Conservation (phyloP, 1,140 invertebrate genomes). For the Habropoda laboriosa region DNA sequence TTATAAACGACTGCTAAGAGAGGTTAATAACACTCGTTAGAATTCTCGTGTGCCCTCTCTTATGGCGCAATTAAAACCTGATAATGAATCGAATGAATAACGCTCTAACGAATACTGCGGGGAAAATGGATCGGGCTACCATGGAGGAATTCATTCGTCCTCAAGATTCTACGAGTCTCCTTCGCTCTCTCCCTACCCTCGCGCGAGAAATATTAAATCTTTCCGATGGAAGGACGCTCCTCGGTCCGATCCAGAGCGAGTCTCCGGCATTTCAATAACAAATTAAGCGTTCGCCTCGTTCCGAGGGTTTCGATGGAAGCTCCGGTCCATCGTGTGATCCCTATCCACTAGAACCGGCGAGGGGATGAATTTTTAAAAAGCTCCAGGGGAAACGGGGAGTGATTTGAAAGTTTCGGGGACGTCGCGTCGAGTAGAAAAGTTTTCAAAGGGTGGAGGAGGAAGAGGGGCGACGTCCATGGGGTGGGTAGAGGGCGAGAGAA, state of each 20-base stretch:
- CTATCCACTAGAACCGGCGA: neutral
- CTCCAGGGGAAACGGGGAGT: constrained; percentile 57
- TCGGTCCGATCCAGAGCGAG: constrained; percentile 23
- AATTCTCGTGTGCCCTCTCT: constrained; percentile 25
- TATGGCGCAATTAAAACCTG: constrained; percentile 43
- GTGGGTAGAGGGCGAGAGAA: neutral
- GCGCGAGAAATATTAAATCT: constrained; percentile 58
- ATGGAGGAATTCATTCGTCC: neutral
- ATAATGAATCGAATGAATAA: constrained; percentile 47
- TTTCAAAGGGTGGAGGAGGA: constrained; percentile 55
- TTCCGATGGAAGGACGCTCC: neutral
- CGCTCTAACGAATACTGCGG: neutral
- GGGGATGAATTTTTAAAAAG: constrained; percentile 70
- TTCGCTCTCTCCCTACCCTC: neutral
- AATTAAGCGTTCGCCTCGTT: constrained; percentile 52
- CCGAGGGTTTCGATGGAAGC: neutral
- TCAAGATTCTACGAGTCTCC: too few relatives aligned
- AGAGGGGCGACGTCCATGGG: neutral
- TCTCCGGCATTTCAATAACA: constrained; percentile 66
- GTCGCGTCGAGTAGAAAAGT: constrained; percentile 67
- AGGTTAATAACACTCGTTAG: constrained; percentile 37
- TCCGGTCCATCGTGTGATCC: constrained; percentile 34
- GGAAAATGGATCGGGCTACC: neutral
- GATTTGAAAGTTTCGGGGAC: constrained; percentile 68
- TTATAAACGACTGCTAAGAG: constrained; percentile 44